Evolutionary conservation across 2,888 invertebrate species (phyloP), one percentile per base, ranked within the genome.

Genomic region (Linnaemya vulpina): DNA sequence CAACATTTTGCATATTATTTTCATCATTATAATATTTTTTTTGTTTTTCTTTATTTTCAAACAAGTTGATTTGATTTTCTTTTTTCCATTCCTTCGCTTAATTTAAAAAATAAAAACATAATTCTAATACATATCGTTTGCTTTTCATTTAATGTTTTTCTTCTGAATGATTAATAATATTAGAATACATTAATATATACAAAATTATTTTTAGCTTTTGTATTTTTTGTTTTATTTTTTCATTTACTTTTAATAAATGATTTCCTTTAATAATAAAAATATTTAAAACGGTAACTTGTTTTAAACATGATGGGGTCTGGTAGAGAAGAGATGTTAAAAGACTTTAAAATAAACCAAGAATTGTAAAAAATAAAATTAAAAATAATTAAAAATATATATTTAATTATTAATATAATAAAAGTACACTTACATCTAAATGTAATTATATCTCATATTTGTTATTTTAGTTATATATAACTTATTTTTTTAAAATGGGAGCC

Each of bases 231-330:
- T 68, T 68, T 63, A 73, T 53, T 43, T 53, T 38, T 79, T 49
- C 51, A 58, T 49, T 70, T 68, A 35, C 58, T 20, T 83, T 25
- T 71, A 71, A 58, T 70, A 74, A 68, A 75, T 79, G 67, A 62
- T 63, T 10, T 43, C 22, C n/a, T 60, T 58, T 67, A 15, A 35
- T 71, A 76, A 43, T 85, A 84, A 79, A 79, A 87, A 82, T 85
- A 75, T 86, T 74, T 81, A 65, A 76, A 68, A 90, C 89, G 5
- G 3, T 73, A 55, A 58, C 68, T 51, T 67, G 49, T 83, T 67
- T 55, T 86, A 38, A 74, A 74, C 49, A 22, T 49, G 11, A 60
- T 35, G 65, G 67, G 8, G n/a, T 17, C 25, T 49, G 51, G 58
- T 15, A 30, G 25, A 46, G 25, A 25, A 43, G 8, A 46, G 11